phyloP scores from a whole-genome alignment of 2,113 vertebrate species.

The Calidris pygmaea region DNA sequence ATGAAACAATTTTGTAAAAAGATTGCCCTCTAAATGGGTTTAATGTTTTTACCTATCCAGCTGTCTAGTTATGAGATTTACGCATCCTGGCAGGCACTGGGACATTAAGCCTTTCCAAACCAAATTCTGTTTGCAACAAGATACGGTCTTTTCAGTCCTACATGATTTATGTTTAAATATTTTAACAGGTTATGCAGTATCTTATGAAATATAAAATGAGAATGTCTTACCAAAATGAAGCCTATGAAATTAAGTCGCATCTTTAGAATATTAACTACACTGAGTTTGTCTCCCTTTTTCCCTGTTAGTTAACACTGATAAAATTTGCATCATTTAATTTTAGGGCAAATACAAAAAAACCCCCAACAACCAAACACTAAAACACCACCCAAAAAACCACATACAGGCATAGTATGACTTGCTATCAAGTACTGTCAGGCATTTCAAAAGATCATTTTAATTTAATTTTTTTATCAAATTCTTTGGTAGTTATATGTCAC shows the following conservation, averaged over 20 bases:
- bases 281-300: conserved; percentile 7
- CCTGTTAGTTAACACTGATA: conserved; percentile 37
- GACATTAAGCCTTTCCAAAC: conserved; percentile 64
- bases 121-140: conserved; percentile 64
- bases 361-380: neutral
- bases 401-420: neutral
- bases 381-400: neutral
- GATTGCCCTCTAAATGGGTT: conserved; percentile 71
- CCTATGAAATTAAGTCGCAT: conserved; percentile 61
- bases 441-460: neutral
- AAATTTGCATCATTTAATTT: conserved; percentile 52
- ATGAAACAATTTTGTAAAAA: conserved; percentile 77
- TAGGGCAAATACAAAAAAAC: conserved; percentile 38
- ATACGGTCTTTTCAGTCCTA: conserved; percentile 67
- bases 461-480: neutral
- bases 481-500: neutral
- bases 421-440: neutral
- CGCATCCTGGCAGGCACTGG: conserved; percentile 44
- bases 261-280: conserved; percentile 63
- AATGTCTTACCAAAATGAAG: conserved; percentile 58
- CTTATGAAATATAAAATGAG: conserved; percentile 70
- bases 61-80: conserved; percentile 68
- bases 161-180: conserved; percentile 73
- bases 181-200: conserved; percentile 58
- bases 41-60: conserved; percentile 69